phyloP scores from a whole-genome alignment of 2,113 vertebrate species.

The Hylia prasina region DNA sequence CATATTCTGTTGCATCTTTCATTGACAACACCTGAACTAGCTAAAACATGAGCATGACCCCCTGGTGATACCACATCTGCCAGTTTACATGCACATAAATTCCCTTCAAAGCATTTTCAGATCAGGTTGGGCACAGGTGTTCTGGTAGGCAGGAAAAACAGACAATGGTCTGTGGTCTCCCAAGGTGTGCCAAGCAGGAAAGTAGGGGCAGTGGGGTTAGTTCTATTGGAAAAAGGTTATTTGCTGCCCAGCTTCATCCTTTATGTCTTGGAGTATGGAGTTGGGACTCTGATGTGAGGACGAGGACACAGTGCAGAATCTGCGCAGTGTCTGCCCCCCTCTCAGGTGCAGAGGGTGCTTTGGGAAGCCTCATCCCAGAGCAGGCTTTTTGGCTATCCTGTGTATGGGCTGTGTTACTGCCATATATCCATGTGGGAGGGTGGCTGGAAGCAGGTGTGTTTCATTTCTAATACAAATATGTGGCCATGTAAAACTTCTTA shows the following conservation, averaged over 20 bases:
- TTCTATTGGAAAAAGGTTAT: background rate
- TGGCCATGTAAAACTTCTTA: background rate
- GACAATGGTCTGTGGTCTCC: background rate
- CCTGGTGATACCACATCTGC: background rate
- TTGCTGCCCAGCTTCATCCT: background rate
- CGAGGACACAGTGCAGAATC: fast-evolving
- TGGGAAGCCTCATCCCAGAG: background rate
- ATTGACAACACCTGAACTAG: background rate
- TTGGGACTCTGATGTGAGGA: background rate
- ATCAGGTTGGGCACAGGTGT: background rate
- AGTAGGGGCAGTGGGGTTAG: background rate
- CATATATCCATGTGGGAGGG: fast-evolving
- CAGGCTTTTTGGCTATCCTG: background rate
- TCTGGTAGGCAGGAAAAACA: background rate
- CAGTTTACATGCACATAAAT: background rate
- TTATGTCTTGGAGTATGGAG: background rate
- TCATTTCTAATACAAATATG: background rate
- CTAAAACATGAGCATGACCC: background rate
- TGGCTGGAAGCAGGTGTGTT: background rate
- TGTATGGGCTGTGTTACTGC: fast-evolving
- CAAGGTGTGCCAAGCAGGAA: fast-evolving
- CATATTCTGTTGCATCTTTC: background rate
- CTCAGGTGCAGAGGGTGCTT: background rate
- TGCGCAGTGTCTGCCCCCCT: background rate
- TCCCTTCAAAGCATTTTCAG: background rate